Conservation (phyloP, 2,113 vertebrate genomes). For the Nycticebus coucang region DNA sequence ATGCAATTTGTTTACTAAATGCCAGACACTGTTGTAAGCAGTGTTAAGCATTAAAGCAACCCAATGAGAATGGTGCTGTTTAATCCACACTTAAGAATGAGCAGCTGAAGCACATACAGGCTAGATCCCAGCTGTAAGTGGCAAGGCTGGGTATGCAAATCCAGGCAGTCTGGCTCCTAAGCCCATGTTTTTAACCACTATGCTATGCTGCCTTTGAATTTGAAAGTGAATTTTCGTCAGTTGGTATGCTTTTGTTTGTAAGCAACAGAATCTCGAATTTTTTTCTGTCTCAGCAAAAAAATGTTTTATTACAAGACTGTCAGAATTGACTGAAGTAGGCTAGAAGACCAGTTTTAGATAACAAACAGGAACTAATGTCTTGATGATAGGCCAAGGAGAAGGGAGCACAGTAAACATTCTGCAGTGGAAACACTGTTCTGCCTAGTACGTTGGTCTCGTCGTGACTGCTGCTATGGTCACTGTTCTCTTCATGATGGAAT, state of each 20-base stretch:
- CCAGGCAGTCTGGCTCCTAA: not conserved
- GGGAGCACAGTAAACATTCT: not conserved
- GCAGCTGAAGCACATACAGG: not conserved
- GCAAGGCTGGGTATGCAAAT: not conserved
- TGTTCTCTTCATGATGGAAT: not conserved
- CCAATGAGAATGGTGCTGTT: not conserved
- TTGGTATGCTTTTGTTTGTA: conserved; percentile 21
- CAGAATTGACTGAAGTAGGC: not conserved
- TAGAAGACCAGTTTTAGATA: not conserved
- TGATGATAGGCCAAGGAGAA: not conserved
- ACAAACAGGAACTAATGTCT: not conserved
- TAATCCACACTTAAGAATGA: not conserved
- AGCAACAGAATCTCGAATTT: conserved; percentile 2
- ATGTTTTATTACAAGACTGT: conserved; percentile 2
- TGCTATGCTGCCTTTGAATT: not conserved
- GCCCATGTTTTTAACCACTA: not conserved
- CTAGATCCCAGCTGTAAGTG: not conserved
- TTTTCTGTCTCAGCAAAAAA: conserved; percentile 31
- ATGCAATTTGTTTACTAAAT: not conserved
- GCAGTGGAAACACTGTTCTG: not conserved
- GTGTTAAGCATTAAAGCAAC: not conserved
- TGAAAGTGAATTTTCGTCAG: not conserved
- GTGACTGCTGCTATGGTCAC: not conserved
- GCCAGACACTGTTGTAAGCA: not conserved
- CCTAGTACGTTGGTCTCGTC: not conserved